A percentile compares a stretch with the other conserved stretches of the same genome.
Conservation (phyloP, 23 tunicate genomes). For the Trididemnum nubilum region DNA sequence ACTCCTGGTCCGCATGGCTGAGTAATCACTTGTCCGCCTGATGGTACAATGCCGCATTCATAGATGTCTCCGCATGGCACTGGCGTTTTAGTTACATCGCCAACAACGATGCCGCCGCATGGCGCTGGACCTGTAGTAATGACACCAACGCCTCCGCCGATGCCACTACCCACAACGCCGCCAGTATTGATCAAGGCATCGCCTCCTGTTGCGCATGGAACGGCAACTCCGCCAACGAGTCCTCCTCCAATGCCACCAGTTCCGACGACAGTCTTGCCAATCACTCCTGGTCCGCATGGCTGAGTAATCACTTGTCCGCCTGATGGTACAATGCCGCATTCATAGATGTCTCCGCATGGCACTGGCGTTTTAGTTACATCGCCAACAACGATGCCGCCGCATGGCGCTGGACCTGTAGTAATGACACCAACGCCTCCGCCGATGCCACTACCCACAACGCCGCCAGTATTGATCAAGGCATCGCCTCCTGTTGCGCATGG, state of each 20-base stretch:
- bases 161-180: not conserved
- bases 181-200: not conserved
- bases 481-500: not conserved
- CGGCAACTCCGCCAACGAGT: not conserved
- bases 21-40: not conserved
- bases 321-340: constrained; percentile 4
- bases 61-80: constrained; percentile 1
- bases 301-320: not conserved
- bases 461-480: not conserved
- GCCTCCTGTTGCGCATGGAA: constrained; percentile 2
- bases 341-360: constrained; percentile 17
- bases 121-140: not conserved
- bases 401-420: not conserved
- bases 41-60: not conserved
- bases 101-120: constrained; percentile 4
- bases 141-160: constrained; percentile 2
- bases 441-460: not conserved
- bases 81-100: not conserved
- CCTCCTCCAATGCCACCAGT: not conserved
- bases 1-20: constrained; percentile 21
- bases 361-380: not conserved
- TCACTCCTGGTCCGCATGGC: constrained; percentile 15
- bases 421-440: not conserved
- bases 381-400: constrained; percentile 1
- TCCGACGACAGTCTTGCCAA: not conserved